phyloP scores from a whole-genome alignment of 2,113 vertebrate species.

The Lycaon pictus region DNA sequence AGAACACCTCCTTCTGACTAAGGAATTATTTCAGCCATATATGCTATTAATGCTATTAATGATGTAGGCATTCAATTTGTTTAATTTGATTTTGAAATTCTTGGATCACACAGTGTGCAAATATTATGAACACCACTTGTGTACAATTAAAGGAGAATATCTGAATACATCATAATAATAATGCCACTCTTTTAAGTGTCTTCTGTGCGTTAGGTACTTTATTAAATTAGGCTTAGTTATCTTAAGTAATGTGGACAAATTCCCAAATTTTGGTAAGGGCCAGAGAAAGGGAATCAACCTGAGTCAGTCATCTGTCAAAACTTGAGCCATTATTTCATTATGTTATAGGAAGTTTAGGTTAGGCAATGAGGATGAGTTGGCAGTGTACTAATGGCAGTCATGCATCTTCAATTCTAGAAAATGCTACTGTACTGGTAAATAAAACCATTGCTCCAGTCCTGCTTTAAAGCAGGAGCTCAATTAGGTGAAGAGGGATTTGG shows the following conservation, averaged over 20 bases:
- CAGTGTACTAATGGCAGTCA: neutral
- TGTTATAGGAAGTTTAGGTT: neutral
- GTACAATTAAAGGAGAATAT: neutral
- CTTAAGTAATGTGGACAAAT: neutral
- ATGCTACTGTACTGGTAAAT: neutral
- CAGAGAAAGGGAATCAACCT: neutral
- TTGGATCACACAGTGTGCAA: neutral
- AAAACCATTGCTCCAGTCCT: neutral
- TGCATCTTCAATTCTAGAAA: neutral
- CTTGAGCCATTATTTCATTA: neutral
- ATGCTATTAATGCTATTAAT: neutral
- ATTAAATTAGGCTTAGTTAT: neutral
- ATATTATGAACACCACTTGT: neutral
- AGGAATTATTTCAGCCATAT: neutral
- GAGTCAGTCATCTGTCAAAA: neutral
- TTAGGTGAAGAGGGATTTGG: neutral
- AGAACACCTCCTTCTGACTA: neutral
- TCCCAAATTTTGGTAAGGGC: neutral
- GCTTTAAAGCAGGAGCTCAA: neutral
- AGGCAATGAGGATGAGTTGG: neutral
- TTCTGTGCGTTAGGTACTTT: neutral
- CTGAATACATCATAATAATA: neutral
- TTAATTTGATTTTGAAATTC: constrained; percentile 56
- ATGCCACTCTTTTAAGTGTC: neutral
- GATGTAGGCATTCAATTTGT: neutral